Conservation (phyloP, 2,797 vertebrate genomes). For the Esox masquinongy region DNA sequence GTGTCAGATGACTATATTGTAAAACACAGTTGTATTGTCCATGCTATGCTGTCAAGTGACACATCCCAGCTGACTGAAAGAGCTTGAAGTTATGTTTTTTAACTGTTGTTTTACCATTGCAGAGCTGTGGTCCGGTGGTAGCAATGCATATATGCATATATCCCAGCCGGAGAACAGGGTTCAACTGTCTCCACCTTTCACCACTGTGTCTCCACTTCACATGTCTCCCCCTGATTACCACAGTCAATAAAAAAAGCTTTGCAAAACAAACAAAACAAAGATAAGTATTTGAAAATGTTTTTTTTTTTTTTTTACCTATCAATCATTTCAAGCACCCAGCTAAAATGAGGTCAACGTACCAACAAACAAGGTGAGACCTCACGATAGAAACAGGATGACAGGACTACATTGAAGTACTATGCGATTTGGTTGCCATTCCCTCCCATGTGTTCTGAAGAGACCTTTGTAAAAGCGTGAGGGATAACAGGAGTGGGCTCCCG, state of each 20-base stretch:
- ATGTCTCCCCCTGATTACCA: too few relatives aligned
- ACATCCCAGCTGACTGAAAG: conserved; percentile 25
- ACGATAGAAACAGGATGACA: neutral
- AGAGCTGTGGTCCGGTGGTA: too few relatives aligned
- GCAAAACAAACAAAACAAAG: neutral
- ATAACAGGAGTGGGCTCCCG: conserved; percentile 42
- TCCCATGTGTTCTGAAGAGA: neutral
- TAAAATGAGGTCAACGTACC: too few relatives aligned
- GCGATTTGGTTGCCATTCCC: neutral
- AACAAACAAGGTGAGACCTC: conserved; percentile 11
- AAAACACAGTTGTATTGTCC: neutral
- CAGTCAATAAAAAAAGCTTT: neutral
- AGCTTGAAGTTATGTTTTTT: conserved; percentile 12
- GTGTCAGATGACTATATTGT: neutral
- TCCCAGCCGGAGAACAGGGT: too few relatives aligned
- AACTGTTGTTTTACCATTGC: too few relatives aligned
- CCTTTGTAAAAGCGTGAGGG: conserved; percentile 28
- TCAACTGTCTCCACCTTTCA: too few relatives aligned
- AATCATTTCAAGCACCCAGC: conserved; percentile 11
- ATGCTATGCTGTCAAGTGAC: conserved; percentile 14
- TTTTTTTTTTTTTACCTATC: too few relatives aligned
- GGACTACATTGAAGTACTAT: neutral
- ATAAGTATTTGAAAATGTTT: neutral
- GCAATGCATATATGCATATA: too few relatives aligned
- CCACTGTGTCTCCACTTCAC: too few relatives aligned